phyloP scores from a whole-genome alignment of 2,888 invertebrate species.

The Achlya flavicornis region DNA sequence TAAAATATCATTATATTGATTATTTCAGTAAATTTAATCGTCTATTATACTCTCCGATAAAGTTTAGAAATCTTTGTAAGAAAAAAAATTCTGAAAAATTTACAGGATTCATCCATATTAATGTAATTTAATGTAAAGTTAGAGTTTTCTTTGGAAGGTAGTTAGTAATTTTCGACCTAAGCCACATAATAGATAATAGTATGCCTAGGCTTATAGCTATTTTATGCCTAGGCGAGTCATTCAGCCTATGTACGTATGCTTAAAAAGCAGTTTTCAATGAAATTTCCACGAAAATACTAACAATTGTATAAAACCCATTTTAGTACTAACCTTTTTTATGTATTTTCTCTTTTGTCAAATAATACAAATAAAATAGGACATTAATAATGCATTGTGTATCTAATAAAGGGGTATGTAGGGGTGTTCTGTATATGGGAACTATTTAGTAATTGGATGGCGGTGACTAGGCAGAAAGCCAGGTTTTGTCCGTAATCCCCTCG shows the following conservation, averaged over 20 bases:
- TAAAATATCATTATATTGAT: too few relatives aligned
- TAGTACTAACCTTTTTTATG: background rate
- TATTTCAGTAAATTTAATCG: too few relatives aligned
- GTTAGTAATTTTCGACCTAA: background rate
- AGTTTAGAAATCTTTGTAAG: too few relatives aligned
- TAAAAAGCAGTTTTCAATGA: background rate
- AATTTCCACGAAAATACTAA: too few relatives aligned
- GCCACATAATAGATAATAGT: too few relatives aligned
- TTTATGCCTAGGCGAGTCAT: background rate
- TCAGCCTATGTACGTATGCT: background rate
- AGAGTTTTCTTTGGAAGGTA: background rate
- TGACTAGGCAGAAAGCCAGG: constrained; percentile 13
- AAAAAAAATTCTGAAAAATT: too few relatives aligned
- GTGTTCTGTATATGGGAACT: constrained; percentile 5
- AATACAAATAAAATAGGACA: constrained; percentile 6
- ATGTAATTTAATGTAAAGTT: background rate
- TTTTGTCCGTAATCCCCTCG: background rate
- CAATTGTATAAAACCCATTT: too few relatives aligned
- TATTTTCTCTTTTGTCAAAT: background rate
- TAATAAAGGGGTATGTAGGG: constrained; percentile 1
- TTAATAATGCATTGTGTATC: background rate
- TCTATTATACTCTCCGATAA: too few relatives aligned
- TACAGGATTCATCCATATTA: too few relatives aligned
- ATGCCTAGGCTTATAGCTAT: background rate
- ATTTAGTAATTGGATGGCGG: constrained; percentile 17